Evolutionary conservation across 2,888 invertebrate genomes (phyloP), one percentile per base, ranked within the genome.

Genomic region (Amaurobius ferox): DNA sequence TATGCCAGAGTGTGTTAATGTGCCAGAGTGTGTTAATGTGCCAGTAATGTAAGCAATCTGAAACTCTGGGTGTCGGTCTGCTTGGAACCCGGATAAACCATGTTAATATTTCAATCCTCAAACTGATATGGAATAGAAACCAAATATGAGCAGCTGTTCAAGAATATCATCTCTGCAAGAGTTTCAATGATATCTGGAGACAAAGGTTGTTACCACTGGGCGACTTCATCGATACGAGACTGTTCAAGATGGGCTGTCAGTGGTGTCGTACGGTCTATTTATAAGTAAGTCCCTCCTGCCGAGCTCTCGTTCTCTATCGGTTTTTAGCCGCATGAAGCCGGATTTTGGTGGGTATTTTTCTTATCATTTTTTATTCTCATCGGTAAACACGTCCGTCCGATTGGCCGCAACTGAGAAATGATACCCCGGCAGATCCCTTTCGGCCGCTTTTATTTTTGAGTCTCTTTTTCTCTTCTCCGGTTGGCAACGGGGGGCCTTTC

Each of bases 321-420:
- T n/a, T 55, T 55, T 55, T 55, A 55, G 55, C 55, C 23, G 55
- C 55, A 23, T 55, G 55, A 55, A 55, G 55, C 55, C 55, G 55
- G 55, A 55, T 55, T 55, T 16, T 23, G 23, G 16, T 29, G n/a
- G 9, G 61, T 26, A 13, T 26, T 16, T n/a, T 19, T 7, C 1
- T 68, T 35, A 13, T 39, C 23, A 13, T 44, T 70, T 28, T 70
- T 44, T 23, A 44, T 40, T 70, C 40, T 67, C 70, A 23, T 40
- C 13, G 70, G 70, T 70, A 70, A 70, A 70, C 70, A 44, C 70
- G 70, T 70, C 70, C 29, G 44, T 44, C 70, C 44, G 70, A 70
- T 70, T 23, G 40, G 29, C 70, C 44, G 55, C 23, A n/a, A 16
- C 28, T 35, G 70, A 70, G 70, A 70, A 70, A 70, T 70, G 70